Evolutionary conservation across 2,797 vertebrate species (phyloP).

Genomic region (Ctenopoma multispine): DNA sequence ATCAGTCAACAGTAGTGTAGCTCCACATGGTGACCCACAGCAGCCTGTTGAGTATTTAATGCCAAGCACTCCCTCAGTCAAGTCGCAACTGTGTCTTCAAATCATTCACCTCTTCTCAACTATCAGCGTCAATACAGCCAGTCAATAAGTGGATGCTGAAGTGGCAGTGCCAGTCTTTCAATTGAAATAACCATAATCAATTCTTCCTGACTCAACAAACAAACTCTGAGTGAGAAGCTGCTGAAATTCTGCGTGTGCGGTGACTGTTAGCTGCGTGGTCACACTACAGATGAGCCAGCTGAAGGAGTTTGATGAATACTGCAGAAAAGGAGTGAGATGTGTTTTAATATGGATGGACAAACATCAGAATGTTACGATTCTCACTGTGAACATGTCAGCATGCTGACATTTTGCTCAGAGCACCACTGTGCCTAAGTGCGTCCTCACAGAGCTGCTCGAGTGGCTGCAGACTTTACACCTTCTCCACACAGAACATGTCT

Average conservation of each 20-base stretch:
- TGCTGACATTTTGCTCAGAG: background rate
- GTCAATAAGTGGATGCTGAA: slow-evolving; percentile 36
- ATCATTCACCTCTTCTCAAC: slow-evolving; percentile 44
- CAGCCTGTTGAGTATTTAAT: slow-evolving; percentile 25
- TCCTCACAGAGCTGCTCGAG: too few species aligned
- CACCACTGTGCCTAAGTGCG: background rate
- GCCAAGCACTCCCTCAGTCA: too few species aligned
- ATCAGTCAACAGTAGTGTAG: slow-evolving; percentile 16
- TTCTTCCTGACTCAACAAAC: slow-evolving; percentile 29
- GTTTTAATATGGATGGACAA: background rate
- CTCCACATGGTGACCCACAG: slow-evolving; percentile 8
- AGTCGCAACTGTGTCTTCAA: slow-evolving; percentile 17
- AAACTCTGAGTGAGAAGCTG: slow-evolving; percentile 18
- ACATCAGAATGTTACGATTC: background rate
- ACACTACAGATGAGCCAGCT: background rate
- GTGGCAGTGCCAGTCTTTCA: slow-evolving; percentile 24
- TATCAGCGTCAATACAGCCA: slow-evolving; percentile 40
- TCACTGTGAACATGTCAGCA: background rate
- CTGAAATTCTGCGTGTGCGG: slow-evolving; percentile 21
- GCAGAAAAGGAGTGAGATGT: background rate
- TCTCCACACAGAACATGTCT: background rate
- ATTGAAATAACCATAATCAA: slow-evolving; percentile 47
- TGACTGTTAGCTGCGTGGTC: too few species aligned
- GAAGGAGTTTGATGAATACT: background rate
- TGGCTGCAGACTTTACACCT: background rate